Percentiles rank a stretch among this genome's conserved stretches.
Conservation (phyloP, 2,888 invertebrate species). For the Brachynemurus nebulosus region DNA sequence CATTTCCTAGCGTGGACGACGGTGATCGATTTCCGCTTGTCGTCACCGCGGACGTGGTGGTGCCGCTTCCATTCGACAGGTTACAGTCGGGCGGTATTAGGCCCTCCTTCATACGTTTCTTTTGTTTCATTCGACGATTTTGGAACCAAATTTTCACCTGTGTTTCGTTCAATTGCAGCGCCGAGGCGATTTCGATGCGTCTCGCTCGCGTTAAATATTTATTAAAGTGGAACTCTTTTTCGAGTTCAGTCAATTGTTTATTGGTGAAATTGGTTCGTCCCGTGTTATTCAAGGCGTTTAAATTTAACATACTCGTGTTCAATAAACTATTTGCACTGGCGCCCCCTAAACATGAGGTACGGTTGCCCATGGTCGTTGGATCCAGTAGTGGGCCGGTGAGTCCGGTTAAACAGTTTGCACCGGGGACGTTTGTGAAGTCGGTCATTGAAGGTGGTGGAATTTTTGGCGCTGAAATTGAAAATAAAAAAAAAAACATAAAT, state of each 20-base stretch:
- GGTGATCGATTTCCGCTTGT: constrained; percentile 32
- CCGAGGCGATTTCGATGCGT: constrained; percentile 94
- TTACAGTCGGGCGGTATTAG: constrained; percentile 49
- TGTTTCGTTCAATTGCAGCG: constrained; percentile 50
- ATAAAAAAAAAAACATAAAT: constrained; percentile 10
- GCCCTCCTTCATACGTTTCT: constrained; percentile 92
- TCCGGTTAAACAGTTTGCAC: constrained; percentile 38
- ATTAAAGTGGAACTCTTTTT: constrained; percentile 99
- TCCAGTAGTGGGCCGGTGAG: constrained; percentile 35
- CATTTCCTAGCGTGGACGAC: constrained; percentile 17
- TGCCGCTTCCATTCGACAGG: constrained; percentile 20
- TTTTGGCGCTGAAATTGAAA: constrained; percentile 46
- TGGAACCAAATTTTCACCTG: constrained; percentile 95
- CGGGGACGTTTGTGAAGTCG: constrained; percentile 23
- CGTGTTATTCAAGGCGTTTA: constrained; percentile 56
- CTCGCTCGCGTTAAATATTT: constrained; percentile 95
- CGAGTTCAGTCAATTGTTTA: constrained; percentile 96
- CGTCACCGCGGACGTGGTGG: constrained; percentile 28
- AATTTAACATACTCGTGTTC: constrained; percentile 28
- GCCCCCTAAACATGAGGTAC: constrained; percentile 29
- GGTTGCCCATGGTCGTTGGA: constrained; percentile 33
- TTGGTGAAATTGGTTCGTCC: constrained; percentile 98
- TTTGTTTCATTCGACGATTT: constrained; percentile 96
- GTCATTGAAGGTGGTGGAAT: constrained; percentile 34
- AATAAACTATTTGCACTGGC: constrained; percentile 30